A percentile compares a stretch with the other conserved stretches of the same genome.
Conservation (phyloP, 1,140 invertebrate genomes). For the Colletes gigas region DNA sequence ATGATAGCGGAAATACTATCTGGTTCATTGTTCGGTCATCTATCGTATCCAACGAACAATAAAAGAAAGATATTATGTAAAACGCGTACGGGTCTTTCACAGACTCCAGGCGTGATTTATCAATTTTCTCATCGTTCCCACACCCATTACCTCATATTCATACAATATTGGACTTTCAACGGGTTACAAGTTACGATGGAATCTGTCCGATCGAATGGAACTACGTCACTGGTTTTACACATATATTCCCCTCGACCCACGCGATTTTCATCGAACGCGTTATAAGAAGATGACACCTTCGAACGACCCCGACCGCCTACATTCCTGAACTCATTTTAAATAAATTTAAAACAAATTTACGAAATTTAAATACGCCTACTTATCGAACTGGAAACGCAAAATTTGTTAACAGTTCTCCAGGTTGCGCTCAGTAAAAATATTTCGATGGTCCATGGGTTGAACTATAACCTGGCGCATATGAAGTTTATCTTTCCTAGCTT, state of each 20-base stretch:
- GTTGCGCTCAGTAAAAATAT: too few relatives aligned
- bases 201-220: background rate
- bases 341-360: too few relatives aligned
- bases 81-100: background rate
- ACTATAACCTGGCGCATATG: too few relatives aligned
- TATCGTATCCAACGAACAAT: slow-evolving; percentile 4
- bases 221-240: background rate
- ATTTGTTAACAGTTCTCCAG: too few relatives aligned
- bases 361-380: too few relatives aligned
- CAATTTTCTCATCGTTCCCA: background rate
- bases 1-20: slow-evolving; percentile 33
- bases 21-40: slow-evolving; percentile 13
- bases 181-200: background rate
- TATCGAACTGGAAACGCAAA: too few relatives aligned
- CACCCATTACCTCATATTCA: background rate
- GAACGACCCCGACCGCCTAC: too few relatives aligned
- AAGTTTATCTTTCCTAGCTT: too few relatives aligned
- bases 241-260: background rate
- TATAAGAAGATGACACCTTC: too few relatives aligned
- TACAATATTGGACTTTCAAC: background rate
- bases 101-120: background rate
- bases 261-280: background rate
- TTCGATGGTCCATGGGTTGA: too few relatives aligned
- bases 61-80: slow-evolving; percentile 26
- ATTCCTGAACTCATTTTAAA: too few relatives aligned